Percentiles rank a stretch among this genome's conserved stretches.
phyloP scores from a whole-genome alignment of 2,888 invertebrate genomes.

The Cinara cedri region DNA sequence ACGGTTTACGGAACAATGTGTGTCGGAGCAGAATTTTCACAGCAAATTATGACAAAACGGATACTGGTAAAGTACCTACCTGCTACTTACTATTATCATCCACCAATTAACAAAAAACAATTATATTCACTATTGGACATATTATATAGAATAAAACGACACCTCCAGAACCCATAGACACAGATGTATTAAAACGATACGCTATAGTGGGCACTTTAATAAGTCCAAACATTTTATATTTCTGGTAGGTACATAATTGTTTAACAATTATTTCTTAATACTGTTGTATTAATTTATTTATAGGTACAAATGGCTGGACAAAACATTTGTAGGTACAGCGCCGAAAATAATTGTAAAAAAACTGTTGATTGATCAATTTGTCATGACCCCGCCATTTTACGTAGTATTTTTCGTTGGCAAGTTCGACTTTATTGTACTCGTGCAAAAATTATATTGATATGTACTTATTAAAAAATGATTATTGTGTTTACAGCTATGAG shows the following conservation, averaged over 20 bases:
- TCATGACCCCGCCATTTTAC: constrained; percentile 76
- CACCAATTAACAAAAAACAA: too few relatives aligned
- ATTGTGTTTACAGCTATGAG: constrained; percentile 70
- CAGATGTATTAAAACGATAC: constrained; percentile 67
- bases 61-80: constrained; percentile 68
- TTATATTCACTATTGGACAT: constrained; percentile 55
- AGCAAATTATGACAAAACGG: constrained; percentile 75
- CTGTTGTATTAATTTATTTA: constrained; percentile 58
- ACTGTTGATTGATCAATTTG: constrained; percentile 76
- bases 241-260: constrained; percentile 66
- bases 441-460: neutral
- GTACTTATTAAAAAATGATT: constrained; percentile 6
- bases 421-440: constrained; percentile 61
- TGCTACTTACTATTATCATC: neutral
- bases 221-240: constrained; percentile 69
- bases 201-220: constrained; percentile 69
- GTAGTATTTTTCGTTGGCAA: constrained; percentile 76
- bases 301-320: constrained; percentile 83
- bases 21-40: constrained; percentile 79
- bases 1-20: constrained; percentile 78
- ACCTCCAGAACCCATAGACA: constrained; percentile 63
- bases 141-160: constrained; percentile 58
- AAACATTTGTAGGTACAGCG: constrained; percentile 71
- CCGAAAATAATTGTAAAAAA: constrained; percentile 71
- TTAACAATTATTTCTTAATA: neutral